These are phyloP conservation scores for Oreochromis spilurus DNA, from an alignment of 2,113 vertebrate species.

Conservation along the genomic window DNA sequence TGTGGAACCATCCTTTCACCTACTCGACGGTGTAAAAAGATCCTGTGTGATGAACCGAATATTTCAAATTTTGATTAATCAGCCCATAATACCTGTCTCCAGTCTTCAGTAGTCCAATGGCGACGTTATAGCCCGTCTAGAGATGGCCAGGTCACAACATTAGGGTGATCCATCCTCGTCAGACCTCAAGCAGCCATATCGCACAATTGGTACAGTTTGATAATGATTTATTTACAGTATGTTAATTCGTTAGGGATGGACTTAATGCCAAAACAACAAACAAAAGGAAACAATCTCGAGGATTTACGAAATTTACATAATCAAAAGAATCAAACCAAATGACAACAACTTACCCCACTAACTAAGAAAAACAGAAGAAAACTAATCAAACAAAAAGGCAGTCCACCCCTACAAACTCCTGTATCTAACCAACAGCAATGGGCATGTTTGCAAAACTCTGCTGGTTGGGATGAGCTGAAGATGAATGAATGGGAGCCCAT, in stretches of 20 bases:
- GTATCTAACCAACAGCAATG: background rate
- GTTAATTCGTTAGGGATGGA: background rate
- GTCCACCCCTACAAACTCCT: background rate
- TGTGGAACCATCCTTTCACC: background rate
- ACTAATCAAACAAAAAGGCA: background rate
- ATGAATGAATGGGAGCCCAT: background rate
- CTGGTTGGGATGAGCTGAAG: background rate
- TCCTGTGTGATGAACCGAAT: background rate
- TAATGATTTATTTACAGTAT: background rate
- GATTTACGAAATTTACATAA: background rate
- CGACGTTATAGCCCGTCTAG: accelerated
- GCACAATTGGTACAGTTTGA: background rate
- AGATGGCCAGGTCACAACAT: background rate
- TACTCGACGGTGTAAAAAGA: background rate
- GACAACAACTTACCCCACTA: background rate
- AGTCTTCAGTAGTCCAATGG: background rate
- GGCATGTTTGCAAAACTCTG: background rate
- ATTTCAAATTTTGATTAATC: background rate
- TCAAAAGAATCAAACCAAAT: background rate
- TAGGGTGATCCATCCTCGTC: background rate
- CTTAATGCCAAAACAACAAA: background rate
- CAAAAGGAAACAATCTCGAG: background rate
- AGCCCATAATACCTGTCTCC: background rate
- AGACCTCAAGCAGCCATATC: background rate
- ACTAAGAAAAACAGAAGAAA: background rate